Evolutionary conservation across 2,888 invertebrate species (phyloP), one percentile per base, ranked within the genome.

Genomic region (Scotopteryx bipunctaria): DNA sequence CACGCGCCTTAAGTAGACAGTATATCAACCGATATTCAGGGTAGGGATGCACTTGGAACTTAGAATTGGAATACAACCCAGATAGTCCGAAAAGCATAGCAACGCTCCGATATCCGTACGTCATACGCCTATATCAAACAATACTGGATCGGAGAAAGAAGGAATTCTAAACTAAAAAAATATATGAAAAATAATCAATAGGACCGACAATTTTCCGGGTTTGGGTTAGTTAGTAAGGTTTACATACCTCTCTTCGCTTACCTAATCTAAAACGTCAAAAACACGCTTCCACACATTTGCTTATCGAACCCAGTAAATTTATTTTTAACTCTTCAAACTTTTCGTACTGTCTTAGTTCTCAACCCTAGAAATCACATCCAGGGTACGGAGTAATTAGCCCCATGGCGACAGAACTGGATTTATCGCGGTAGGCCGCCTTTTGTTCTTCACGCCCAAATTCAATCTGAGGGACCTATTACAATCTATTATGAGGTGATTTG

Each of bases 1-100:
- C 90, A 90, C 88, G 67, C 69, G 49, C 71, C 74, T 83, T 89
- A 90, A 89, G 90, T 90, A 90, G 89, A 89, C 89, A 90, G 86
- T 89, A 88, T 88, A 90, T 90, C 89, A 89, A 85, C 85, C 78
- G 78, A 81, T 83, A 86, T 83, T 78, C 71, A 73, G 82, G 83
- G 83, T 88, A 48, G 54, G 83, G 38, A 31, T 42, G 36, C 5
- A 3, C 8, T 31, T 23, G 5, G 0, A 8, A 16, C 11, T 23
- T 2, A 13, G 16, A 1, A 11, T 25, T 11, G 4, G 4, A 5
- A 6, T 23, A n/a, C n/a, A n/a, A n/a, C 8, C 2, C 36, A 31
- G 11, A 21, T 29, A 37, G 6, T 43, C 35, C 32, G 32, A 42
- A 27, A 27, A 40, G n/a, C 9, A n/a, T n/a, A n/a, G n/a, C n/a